Evolutionary conservation across 2,797 vertebrate species (phyloP).

Genomic region (Girardinus metallicus): DNA sequence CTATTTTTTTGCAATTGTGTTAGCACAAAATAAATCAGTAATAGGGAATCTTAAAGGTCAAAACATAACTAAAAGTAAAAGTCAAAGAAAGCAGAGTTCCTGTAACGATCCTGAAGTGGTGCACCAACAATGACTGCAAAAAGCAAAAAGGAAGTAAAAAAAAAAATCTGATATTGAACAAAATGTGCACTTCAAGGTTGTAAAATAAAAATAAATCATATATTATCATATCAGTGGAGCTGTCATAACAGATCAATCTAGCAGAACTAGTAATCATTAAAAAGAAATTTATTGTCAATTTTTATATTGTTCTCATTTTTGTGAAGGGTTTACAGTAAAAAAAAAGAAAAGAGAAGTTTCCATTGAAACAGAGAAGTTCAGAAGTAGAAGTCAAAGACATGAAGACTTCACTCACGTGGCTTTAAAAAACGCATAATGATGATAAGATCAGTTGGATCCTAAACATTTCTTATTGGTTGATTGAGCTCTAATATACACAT

Average conservation of each 20-base stretch:
- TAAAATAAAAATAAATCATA: not conserved
- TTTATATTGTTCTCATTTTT: conserved; percentile 1
- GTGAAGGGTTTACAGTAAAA: conserved; percentile 6
- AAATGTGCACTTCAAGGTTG: not conserved
- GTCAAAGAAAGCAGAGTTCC: not conserved
- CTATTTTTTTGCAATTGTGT: not conserved
- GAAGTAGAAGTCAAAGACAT: not conserved
- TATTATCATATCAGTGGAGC: not conserved
- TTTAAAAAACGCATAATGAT: not conserved
- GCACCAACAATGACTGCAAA: not conserved
- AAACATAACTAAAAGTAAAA: not conserved
- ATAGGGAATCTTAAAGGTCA: not conserved
- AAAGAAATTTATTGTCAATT: not conserved
- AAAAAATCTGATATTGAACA: not conserved
- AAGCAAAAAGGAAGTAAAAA: not conserved
- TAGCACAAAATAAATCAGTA: not conserved
- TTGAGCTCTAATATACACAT: not conserved
- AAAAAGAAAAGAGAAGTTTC: conserved; percentile 7
- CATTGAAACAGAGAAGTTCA: not conserved
- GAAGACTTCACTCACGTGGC: not conserved
- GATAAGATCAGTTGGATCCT: not conserved
- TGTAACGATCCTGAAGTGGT: not conserved
- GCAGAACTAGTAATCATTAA: not conserved
- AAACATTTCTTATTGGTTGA: not conserved
- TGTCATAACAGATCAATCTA: not conserved